phyloP scores from a whole-genome alignment of 2,888 invertebrate species.

The Stenoptilia bipunctidactyla region DNA sequence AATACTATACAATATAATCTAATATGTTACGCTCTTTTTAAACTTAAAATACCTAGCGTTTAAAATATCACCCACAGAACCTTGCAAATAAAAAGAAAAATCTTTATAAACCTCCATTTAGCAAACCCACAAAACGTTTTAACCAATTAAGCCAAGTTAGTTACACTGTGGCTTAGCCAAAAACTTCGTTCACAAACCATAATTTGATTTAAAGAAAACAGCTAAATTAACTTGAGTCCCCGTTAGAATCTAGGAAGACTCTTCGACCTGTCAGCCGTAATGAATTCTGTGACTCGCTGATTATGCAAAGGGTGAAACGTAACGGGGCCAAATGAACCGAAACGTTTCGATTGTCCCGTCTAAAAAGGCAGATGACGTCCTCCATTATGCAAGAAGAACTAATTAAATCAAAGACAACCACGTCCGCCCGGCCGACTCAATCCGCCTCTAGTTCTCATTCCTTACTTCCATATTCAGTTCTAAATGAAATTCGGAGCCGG shows the following conservation, averaged over 20 bases:
- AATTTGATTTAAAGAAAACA: too few relatives aligned
- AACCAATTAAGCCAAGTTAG: too few relatives aligned
- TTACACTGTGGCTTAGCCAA: too few relatives aligned
- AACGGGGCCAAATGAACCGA: conserved; percentile 15
- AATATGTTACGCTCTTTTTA: too few relatives aligned
- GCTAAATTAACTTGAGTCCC: background rate
- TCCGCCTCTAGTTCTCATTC: conserved; percentile 21
- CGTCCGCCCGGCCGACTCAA: background rate
- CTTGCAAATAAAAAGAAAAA: too few relatives aligned
- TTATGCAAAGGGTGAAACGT: conserved; percentile 6
- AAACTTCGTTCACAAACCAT: too few relatives aligned
- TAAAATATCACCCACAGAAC: too few relatives aligned
- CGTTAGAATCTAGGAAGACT: background rate
- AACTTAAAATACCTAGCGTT: too few relatives aligned
- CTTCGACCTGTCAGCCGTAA: background rate
- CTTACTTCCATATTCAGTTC: conserved; percentile 35
- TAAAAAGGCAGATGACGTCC: conserved; percentile 32
- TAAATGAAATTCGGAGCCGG: conserved; percentile 45
- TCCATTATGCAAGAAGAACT: conserved; percentile 33
- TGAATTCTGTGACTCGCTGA: background rate
- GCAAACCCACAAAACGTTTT: too few relatives aligned
- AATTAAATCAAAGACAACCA: conserved; percentile 44
- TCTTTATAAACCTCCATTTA: too few relatives aligned
- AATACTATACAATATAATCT: too few relatives aligned
- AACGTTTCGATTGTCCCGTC: conserved; percentile 25